Conservation (phyloP, 2,113 vertebrate species). For the Hippocampus mohnikei region DNA sequence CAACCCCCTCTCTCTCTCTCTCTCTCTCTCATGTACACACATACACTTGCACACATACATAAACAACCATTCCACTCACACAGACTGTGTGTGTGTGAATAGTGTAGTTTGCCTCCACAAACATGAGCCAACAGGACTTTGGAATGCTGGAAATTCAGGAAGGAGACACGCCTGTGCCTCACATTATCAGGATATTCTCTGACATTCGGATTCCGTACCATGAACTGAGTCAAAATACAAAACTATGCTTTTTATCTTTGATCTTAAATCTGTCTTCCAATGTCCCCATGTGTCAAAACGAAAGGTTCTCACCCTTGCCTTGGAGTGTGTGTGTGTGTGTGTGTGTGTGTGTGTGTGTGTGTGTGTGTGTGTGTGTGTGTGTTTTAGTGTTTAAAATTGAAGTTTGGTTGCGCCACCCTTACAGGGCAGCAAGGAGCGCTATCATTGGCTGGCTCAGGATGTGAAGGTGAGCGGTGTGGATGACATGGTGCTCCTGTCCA, state of each 20-base stretch:
- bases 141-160: slow-evolving; percentile 7
- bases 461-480: slow-evolving; percentile 81
- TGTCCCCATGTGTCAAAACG: not conserved
- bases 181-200: no score
- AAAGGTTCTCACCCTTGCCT: not conserved
- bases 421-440: slow-evolving; percentile 81
- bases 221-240: not conserved
- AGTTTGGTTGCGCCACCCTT: not conserved
- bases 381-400: not conserved
- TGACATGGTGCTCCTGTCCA: slow-evolving; percentile 82
- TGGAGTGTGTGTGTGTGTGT: not conserved
- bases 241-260: not conserved
- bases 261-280: not conserved
- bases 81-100: not conserved
- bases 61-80: slow-evolving; percentile 2
- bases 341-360: not conserved
- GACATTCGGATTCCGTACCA: no score
- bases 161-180: not conserved
- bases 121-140: slow-evolving; percentile 15
- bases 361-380: not conserved
- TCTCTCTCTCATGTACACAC: slow-evolving; percentile 4
- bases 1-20: not conserved
- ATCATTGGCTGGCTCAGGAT: slow-evolving; percentile 83
- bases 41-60: not conserved
- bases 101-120: not conserved